A percentile compares a stretch with the other conserved stretches of the same genome.
Conservation (phyloP, 2,888 invertebrate species). For the Plebejus anna region DNA sequence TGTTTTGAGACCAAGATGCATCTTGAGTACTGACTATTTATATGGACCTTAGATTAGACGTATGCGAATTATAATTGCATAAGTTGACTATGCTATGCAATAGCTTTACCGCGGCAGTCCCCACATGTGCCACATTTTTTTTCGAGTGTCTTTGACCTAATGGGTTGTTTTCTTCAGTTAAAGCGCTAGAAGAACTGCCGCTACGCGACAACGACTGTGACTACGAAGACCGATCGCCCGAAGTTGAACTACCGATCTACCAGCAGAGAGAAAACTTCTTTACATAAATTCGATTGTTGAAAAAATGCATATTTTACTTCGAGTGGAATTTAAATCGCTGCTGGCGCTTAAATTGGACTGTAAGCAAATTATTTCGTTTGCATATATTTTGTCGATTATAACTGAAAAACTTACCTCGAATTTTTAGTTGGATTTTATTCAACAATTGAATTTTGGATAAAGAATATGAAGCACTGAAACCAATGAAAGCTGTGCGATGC, state of each 20-base stretch:
- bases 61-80: too few relatives aligned
- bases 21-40: too few relatives aligned
- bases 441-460: not conserved
- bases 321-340: not conserved
- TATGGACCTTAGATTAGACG: too few relatives aligned
- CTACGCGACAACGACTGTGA: slow-evolving; percentile 79
- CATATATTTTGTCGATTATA: slow-evolving; percentile 1
- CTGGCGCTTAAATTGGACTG: not conserved
- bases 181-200: slow-evolving; percentile 87
- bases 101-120: too few relatives aligned
- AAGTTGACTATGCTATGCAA: too few relatives aligned
- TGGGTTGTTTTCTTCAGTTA: slow-evolving; percentile 72
- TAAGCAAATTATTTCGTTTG: slow-evolving; percentile 17
- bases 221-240: slow-evolving; percentile 87
- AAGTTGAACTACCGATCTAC: slow-evolving; percentile 89
- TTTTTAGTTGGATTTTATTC: slow-evolving; percentile 1
- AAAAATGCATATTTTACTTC: not conserved
- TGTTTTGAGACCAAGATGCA: too few relatives aligned
- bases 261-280: slow-evolving; percentile 93
- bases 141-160: not conserved
- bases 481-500: slow-evolving; percentile 13
- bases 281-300: slow-evolving; percentile 58
- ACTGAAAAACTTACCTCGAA: not conserved
- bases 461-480: not conserved
- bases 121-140: not conserved